Base-by-base conservation (phyloP, 1,140 invertebrate genomes). In the Pinna nobilis region DNA sequence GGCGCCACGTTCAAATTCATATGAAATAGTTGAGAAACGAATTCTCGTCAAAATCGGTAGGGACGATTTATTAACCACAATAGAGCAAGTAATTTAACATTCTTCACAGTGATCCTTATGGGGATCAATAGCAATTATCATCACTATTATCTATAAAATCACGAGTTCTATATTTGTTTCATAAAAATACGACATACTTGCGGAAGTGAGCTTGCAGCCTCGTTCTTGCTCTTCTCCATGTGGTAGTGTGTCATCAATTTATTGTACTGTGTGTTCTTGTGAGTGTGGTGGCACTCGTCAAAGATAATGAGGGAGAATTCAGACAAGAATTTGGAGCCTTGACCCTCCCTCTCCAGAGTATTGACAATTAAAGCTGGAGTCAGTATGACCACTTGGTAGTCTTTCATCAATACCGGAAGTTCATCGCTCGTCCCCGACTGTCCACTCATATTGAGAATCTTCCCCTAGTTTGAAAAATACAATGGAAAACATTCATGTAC, bases 211-310 rank as follows among this genome's bases (percentile, higher is more conserved):
- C 15, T 18, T 4, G 50, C 23, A 25, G 57, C 11, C 18, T 28
- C 30, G 18, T 50, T 44, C 20, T 61, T 37, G 61, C 80, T 44
- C 20, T 61, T 37, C 61, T 82, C 71, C 23, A 78, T 60, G 64
- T 85, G n/a, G n/a, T n/a, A n/a, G n/a, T 85, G 9, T 41, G 47
- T 47, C 83, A 87, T 87, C 13, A 87, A 68, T 15, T 65, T 71
- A 59, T 86, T 87, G 78, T 87, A 88, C 1, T 82, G 78, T 57
- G 85, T 76, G 0, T 81, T 78, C 51, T 87, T 86, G 3, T 69
- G 61, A 13, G 86, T 83, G 66, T 88, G 86, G 53, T 88, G 87
- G 73, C 87, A 88, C 66, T 88, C 87, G 67, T 88, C 87, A 69
- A 87, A 82, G 7, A 87, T 74, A 23, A 87, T 61, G 65, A 87